Evolutionary conservation across 1,140 invertebrate species (phyloP).

Genomic region (Drosophila carrolli): DNA sequence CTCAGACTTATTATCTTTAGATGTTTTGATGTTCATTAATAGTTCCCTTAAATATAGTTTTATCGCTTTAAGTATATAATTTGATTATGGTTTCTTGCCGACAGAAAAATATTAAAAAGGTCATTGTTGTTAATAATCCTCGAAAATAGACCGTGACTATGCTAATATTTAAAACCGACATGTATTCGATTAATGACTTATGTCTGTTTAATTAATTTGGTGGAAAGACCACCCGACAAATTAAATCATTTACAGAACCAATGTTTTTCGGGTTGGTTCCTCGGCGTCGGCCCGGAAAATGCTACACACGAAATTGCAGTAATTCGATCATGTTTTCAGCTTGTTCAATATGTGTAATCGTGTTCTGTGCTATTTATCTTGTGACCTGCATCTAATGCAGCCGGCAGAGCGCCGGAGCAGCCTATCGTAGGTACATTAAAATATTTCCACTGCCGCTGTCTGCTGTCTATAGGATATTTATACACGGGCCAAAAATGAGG

Average conservation of each 20-base stretch:
- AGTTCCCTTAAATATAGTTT: not conserved
- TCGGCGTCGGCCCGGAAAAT: constrained; percentile 9
- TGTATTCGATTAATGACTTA: constrained; percentile 41
- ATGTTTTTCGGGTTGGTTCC: constrained; percentile 19
- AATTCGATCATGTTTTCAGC: constrained; percentile 62
- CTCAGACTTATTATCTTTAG: not conserved
- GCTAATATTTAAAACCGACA: constrained; percentile 29
- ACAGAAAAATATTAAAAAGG: not conserved
- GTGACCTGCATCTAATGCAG: constrained; percentile 72
- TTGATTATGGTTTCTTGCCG: not conserved
- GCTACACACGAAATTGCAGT: constrained; percentile 54
- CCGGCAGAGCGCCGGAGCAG: constrained; percentile 37
- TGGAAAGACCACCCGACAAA: constrained; percentile 13
- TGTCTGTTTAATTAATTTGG: constrained; percentile 40
- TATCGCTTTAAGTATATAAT: not conserved
- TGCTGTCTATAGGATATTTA: constrained; percentile 64
- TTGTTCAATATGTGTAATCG: constrained; percentile 63
- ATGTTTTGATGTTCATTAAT: not conserved
- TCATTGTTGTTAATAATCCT: constrained; percentile 8
- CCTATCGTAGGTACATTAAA: constrained; percentile 55
- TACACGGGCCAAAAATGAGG: constrained; percentile 41
- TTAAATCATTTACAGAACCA: constrained; percentile 39
- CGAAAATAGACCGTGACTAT: constrained; percentile 19
- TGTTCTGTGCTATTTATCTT: constrained; percentile 63
- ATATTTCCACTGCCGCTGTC: constrained; percentile 63